Evolutionary conservation across 2,888 invertebrate species (phyloP).

Genomic region (Caradrina kadenii): DNA sequence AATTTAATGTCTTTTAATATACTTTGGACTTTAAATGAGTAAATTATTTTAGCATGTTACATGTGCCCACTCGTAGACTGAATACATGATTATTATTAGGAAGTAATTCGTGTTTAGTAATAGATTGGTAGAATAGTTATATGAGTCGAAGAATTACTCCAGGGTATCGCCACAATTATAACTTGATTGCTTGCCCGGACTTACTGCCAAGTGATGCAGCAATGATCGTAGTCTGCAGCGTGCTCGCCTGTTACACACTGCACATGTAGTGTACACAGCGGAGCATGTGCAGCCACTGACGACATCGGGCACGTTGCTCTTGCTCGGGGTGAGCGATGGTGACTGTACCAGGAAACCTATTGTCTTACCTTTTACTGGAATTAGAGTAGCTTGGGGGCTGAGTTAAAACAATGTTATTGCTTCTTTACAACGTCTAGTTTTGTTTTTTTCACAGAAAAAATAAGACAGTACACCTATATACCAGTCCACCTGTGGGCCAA

Average conservation of each 20-base stretch:
- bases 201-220: conserved; percentile 22
- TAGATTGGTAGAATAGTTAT: background rate
- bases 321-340: background rate
- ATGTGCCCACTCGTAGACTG: no score
- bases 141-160: background rate
- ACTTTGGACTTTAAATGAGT: no score
- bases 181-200: background rate
- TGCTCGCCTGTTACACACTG: background rate
- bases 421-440: no score
- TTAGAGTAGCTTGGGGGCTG: no score
- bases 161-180: conserved; percentile 12
- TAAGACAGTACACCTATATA: no score
- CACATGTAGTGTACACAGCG: background rate
- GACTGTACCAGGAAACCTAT: background rate
- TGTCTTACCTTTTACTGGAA: no score
- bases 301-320: background rate
- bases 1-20: no score
- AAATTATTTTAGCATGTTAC: no score
- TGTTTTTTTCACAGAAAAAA: no score
- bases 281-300: background rate
- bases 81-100: no score
- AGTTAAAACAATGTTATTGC: no score
- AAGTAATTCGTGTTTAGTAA: no score
- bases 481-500: background rate
- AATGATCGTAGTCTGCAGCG: background rate